phyloP scores from a whole-genome alignment of 1,140 invertebrate species.

The Caligus rogercresseyi region DNA sequence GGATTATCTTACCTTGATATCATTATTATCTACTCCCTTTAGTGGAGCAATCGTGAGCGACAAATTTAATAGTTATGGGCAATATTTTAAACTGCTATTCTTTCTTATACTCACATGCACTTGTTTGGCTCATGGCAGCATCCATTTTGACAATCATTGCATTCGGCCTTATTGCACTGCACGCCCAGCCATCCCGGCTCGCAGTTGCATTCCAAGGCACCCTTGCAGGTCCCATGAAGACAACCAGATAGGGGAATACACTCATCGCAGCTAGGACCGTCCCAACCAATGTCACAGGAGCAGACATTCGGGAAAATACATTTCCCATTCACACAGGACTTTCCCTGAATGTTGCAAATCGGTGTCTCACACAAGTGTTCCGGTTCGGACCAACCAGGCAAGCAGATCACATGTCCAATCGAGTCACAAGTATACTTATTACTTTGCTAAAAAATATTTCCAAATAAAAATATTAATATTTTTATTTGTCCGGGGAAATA shows the following conservation, averaged over 20 bases:
- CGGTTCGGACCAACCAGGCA: conserved; percentile 7
- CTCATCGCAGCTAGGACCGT: conserved; percentile 54
- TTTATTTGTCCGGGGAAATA: too few relatives aligned
- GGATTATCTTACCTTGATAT: too few relatives aligned
- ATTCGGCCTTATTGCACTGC: conserved; percentile 61
- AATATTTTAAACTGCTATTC: neutral
- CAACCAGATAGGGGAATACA: conserved; percentile 44
- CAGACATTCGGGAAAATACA: conserved; percentile 13
- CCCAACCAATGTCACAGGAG: conserved; percentile 60
- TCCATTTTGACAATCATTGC: conserved; percentile 19
- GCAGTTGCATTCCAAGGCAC: conserved; percentile 29
- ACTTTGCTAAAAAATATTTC: neutral
- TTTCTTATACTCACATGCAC: neutral
- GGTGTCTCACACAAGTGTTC: conserved; percentile 7
- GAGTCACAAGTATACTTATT: conserved; percentile 7
- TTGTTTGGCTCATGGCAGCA: neutral
- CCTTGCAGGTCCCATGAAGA: conserved; percentile 27
- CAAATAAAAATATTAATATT: too few relatives aligned
- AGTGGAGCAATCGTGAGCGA: too few relatives aligned
- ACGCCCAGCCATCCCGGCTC: conserved; percentile 32
- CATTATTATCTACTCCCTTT: too few relatives aligned
- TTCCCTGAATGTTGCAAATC: neutral
- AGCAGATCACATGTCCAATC: conserved; percentile 5
- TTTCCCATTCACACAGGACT: neutral
- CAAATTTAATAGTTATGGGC: too few relatives aligned